Base-by-base conservation (phyloP, 1,140 invertebrate species). In the Vanessa tameamea region DNA sequence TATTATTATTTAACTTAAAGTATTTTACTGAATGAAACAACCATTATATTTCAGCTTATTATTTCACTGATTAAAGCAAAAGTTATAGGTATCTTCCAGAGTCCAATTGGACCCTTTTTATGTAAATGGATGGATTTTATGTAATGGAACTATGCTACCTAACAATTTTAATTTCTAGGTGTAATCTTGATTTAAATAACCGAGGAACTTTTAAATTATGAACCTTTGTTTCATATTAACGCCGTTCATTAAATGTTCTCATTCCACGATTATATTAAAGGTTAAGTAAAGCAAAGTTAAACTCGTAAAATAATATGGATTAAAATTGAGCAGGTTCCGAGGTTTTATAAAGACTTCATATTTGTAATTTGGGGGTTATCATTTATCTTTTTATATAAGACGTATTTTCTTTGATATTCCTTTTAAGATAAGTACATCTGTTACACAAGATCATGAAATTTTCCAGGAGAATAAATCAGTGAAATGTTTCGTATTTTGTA, bases 231-330 rank as follows among this genome's bases (percentile, higher is more conserved):
- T 31, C 9, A 43, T 11, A 43, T 69, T 69, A 59, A 47, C 26
- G 55, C 55, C 47, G 15, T 31, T 47, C 67, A 57, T 47, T 61
- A 59, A 47, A 57, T 57, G 55, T 47, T 67, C 65, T 53, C 48
- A 68, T 57, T 57, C 53, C 12, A 26, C 55, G 6, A 13, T 59
- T 26, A 59, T 59, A 59, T 59, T 59, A 26, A 20, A 20, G 20
- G 20, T 20, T 20, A 20, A 20, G 20, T 20, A 20, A 20, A 20
- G 12, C 9, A 14, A 59, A 23, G 55, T 16, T 53, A 20, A 53
- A 7, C 15, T 53, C 51, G n/a, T 53, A 16, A 53, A 51, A 53
- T 14, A 14, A 9, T 13, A 11, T 50, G 9, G 16, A 53, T 53
- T 53, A 53, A 20, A 53, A 20, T 53, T 9, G n/a, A 9, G 15